Evolutionary conservation across 2,888 invertebrate genomes (phyloP), one percentile per base, ranked within the genome.

Genomic region (Allygus modestus): DNA sequence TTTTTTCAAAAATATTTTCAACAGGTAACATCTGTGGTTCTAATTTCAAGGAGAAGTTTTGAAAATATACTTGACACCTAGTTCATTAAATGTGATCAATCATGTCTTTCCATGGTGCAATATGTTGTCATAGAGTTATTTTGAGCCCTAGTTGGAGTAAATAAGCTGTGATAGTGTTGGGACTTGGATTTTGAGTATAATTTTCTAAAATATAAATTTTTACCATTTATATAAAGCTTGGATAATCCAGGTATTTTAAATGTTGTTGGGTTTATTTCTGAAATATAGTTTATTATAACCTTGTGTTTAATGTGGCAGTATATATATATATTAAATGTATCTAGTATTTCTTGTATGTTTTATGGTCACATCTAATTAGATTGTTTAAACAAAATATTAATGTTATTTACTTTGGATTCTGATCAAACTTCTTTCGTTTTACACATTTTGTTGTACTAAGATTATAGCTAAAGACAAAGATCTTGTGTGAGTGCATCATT

Each of bases 31-130:
- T n/a, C 5, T 75, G n/a, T 75, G 11, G 26, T 75, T 71, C n/a
- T 2, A 28, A 28, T 31, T 37, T 37, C 1, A 41, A 71, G 12
- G 28, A 71, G 23, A 71, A n/a, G n/a, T 31, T n/a, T 71, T 71
- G 9, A 28, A 71, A 71, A 71, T 15, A n/a, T n/a, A 71, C 1
- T 0, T 37, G 33, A 71, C 71, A 71, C 12, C 28, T 15, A 20
- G 5, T 37, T 28, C 7, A 23, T 71, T 41, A 23, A 65, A 43
- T 73, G 43, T 73, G 73, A 43, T 73, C 41, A 7, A 43, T 41
- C 9, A 43, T 73, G 73, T 73, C 73, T 73, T 73, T 73, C 73
- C 41, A n/a, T 41, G 23, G 73, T 73, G 73, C 73, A 73, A 73
- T 73, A 41, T 73, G 4, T 73, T 41, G 23, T 41, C 73, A 9